phyloP scores from a whole-genome alignment of 2,113 vertebrate species.

The Raja brachyura region DNA sequence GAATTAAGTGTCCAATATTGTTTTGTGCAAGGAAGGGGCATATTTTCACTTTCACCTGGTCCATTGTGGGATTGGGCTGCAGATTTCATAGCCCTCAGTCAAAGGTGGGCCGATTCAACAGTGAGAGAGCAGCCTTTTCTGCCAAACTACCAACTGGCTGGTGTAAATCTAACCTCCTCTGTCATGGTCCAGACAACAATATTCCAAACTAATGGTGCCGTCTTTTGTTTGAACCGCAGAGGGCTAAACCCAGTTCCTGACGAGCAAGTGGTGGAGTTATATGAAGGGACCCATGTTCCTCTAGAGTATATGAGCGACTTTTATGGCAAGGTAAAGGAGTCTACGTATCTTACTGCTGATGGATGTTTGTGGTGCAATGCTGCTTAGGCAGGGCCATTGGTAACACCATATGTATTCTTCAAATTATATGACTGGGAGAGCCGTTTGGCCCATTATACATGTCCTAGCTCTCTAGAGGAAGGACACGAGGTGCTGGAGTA shows the following conservation, averaged over 20 bases:
- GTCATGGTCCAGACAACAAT: not conserved
- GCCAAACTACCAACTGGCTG: not conserved
- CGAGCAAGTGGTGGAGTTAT: conserved; percentile 94
- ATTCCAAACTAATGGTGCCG: not conserved
- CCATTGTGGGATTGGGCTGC: too few relatives aligned
- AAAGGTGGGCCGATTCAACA: too few relatives aligned
- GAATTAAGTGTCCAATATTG: not conserved
- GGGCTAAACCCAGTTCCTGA: conserved; percentile 85
- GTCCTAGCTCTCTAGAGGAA: not conserved
- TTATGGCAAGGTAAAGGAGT: conserved; percentile 81
- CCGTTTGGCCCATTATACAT: not conserved
- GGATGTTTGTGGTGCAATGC: not conserved
- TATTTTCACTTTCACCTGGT: not conserved
- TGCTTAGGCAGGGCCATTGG: not conserved
- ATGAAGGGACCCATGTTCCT: conserved; percentile 88
- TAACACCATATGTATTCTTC: not conserved
- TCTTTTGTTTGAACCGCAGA: conserved; percentile 50
- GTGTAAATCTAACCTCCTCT: too few relatives aligned
- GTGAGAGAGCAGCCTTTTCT: too few relatives aligned
- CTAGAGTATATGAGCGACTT: conserved; percentile 97
- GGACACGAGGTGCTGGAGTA: too few relatives aligned
- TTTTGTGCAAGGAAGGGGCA: not conserved
- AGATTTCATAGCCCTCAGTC: too few relatives aligned
- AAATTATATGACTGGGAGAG: too few relatives aligned
- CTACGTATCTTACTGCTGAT: not conserved